These are phyloP conservation scores for Cacoxenus indagator DNA, from an alignment of 2,888 invertebrate genomes.

Conservation along the genomic window DNA sequence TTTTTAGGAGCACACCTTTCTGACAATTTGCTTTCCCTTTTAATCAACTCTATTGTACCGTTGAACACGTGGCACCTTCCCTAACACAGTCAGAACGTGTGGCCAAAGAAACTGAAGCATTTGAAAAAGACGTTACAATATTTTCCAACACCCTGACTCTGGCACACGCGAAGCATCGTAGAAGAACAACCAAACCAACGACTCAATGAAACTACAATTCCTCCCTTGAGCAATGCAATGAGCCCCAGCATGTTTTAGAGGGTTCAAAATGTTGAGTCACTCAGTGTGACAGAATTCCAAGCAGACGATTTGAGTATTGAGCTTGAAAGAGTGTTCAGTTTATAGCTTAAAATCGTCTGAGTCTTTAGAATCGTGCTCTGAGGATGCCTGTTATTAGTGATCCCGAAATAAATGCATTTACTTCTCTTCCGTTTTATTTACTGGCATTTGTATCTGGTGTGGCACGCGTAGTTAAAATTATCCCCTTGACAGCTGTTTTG, in stretches of 20 bases:
- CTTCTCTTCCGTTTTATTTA: background rate
- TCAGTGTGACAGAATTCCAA: background rate
- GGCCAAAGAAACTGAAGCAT: background rate
- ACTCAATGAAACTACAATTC: slow-evolving; percentile 11
- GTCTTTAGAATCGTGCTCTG: background rate
- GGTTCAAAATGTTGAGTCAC: slow-evolving; percentile 39
- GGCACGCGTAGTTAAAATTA: slow-evolving; percentile 50
- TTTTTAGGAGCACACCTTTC: background rate
- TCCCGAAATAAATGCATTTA: slow-evolving; percentile 52
- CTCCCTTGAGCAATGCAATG: slow-evolving; percentile 4
- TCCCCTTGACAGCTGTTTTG: slow-evolving; percentile 1
- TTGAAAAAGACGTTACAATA: slow-evolving; percentile 45
- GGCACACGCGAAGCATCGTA: slow-evolving; percentile 33
- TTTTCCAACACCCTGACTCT: slow-evolving; percentile 36
- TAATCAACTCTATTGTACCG: background rate
- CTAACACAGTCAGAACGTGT: background rate
- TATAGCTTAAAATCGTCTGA: too few species aligned
- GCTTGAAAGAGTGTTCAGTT: background rate
- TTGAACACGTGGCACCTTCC: slow-evolving; percentile 8
- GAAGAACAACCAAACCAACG: slow-evolving; percentile 19
- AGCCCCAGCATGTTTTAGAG: background rate
- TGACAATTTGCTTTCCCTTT: background rate
- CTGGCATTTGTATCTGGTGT: slow-evolving; percentile 21
- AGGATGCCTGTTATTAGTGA: slow-evolving; percentile 40
- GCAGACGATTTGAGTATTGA: slow-evolving; percentile 5